phyloP scores from a whole-genome alignment of 2,113 vertebrate species.

The Sorex fumeus region DNA sequence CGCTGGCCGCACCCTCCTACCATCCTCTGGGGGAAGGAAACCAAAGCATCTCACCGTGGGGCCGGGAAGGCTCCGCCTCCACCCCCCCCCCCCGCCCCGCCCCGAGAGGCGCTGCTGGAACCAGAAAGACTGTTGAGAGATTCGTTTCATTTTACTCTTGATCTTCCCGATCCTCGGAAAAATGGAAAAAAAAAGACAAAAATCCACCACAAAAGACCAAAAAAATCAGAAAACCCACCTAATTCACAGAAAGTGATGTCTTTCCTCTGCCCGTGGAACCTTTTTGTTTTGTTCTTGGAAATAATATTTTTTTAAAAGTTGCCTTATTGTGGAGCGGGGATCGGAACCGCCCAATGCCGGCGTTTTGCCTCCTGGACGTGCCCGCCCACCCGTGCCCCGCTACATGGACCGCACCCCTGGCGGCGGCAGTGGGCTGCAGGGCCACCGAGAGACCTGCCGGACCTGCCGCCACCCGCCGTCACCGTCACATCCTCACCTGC shows the following conservation, averaged over 20 bases:
- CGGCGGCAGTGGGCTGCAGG: too few species aligned
- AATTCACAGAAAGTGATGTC: constrained; percentile 83
- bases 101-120: constrained; percentile 84
- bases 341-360: constrained; percentile 78
- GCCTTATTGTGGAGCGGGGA: constrained; percentile 91
- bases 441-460: constrained; percentile 23
- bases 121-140: constrained; percentile 88
- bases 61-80: constrained; percentile 48
- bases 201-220: constrained; percentile 73
- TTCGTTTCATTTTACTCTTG: constrained; percentile 89
- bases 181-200: constrained; percentile 69
- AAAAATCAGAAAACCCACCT: constrained; percentile 68
- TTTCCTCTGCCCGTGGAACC: constrained; percentile 77
- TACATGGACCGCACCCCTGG: too few species aligned
- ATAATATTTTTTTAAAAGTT: constrained; percentile 89
- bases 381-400: constrained; percentile 50
- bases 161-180: constrained; percentile 87
- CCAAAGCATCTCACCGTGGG: constrained; percentile 89
- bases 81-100: constrained; percentile 72
- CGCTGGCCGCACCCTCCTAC: constrained; percentile 80
- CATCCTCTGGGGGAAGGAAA: constrained; percentile 89
- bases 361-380: constrained; percentile 79
- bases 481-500: constrained; percentile 55
- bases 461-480: constrained; percentile 74
- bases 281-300: constrained; percentile 89